These are phyloP conservation scores for Dicaeum eximium DNA, from an alignment of 2,113 vertebrate species.

Conservation along the genomic window DNA sequence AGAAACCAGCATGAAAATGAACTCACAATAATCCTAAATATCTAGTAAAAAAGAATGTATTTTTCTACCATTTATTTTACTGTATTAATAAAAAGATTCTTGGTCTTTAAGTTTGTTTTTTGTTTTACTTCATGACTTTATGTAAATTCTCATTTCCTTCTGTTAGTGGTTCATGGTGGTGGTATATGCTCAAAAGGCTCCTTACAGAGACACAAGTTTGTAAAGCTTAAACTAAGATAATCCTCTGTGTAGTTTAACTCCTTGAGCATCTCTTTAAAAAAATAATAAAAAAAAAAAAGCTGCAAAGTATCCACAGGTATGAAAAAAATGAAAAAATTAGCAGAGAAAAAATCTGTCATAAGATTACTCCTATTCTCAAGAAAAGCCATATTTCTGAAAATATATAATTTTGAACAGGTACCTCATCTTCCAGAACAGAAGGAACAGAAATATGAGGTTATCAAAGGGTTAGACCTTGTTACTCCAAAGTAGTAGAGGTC, in stretches of 20 bases:
- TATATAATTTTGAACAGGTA: not conserved
- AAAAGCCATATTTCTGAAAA: not conserved
- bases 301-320: not conserved
- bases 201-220: not conserved
- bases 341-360: not conserved
- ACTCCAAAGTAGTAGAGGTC: not conserved
- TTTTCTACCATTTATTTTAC: not conserved
- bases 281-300: not conserved
- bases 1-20: not conserved
- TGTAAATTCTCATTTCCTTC: not conserved
- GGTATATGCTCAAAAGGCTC: not conserved
- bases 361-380: not conserved
- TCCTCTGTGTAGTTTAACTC: not conserved
- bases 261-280: not conserved
- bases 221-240: not conserved
- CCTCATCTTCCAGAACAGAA: not conserved
- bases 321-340: not conserved
- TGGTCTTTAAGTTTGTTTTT: not conserved
- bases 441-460: not conserved
- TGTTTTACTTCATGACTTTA: not conserved
- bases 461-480: not conserved
- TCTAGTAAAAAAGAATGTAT: not conserved
- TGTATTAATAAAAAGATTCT: not conserved
- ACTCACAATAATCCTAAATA: not conserved
- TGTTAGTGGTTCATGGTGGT: not conserved